Conservation (phyloP, 2,113 vertebrate genomes). For the Embiotoca jacksoni region DNA sequence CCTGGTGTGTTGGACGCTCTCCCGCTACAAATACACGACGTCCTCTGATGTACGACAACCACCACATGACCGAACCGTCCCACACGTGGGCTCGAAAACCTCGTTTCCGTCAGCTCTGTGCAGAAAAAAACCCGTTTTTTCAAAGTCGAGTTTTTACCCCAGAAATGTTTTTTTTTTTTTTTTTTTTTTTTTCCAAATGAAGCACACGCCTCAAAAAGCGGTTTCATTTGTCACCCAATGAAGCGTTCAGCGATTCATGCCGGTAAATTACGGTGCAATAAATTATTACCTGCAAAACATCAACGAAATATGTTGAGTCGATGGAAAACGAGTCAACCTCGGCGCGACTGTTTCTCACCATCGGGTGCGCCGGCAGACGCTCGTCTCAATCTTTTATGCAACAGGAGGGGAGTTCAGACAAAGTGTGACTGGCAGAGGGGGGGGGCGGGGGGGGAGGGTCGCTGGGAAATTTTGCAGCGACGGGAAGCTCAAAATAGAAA, state of each 20-base stretch:
- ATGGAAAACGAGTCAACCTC: constrained; percentile 69
- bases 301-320: constrained; percentile 72
- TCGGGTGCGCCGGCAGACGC: constrained; percentile 51
- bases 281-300: constrained; percentile 77
- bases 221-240: constrained; percentile 76
- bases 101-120: constrained; percentile 33
- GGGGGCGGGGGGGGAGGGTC: no score
- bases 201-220: constrained; percentile 64
- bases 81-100: constrained; percentile 22
- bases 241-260: constrained; percentile 63
- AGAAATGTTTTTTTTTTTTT: constrained; percentile 31
- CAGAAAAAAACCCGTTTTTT: constrained; percentile 22
- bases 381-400: constrained; percentile 64
- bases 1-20: neutral
- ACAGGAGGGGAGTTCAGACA: constrained; percentile 46
- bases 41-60: no score
- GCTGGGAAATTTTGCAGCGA: constrained; percentile 14
- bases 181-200: constrained; percentile 64
- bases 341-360: constrained; percentile 56
- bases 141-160: constrained; percentile 65
- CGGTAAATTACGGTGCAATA: constrained; percentile 74
- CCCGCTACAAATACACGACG: neutral
- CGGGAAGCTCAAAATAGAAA: constrained; percentile 35
- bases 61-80: neutral
- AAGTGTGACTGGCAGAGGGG: constrained; percentile 35